phyloP scores from a whole-genome alignment of 2,113 vertebrate genomes.

The Laticauda colubrina region DNA sequence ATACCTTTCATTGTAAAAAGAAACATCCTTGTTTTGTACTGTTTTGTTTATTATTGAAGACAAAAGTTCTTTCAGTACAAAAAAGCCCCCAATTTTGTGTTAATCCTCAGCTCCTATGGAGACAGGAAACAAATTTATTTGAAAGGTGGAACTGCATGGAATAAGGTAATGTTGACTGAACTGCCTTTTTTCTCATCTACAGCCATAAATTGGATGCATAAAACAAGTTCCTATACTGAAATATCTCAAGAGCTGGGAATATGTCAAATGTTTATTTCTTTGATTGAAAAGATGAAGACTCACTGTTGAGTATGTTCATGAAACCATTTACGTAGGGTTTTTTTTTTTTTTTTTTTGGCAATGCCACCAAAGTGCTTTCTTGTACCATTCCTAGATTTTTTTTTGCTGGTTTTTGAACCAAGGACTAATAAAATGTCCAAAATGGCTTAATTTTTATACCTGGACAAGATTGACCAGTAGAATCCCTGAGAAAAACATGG shows the following conservation, averaged over 20 bases:
- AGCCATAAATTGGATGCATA: background rate
- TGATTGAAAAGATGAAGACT: background rate
- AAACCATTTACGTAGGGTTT: background rate
- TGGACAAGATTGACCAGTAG: background rate
- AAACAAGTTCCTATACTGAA: background rate
- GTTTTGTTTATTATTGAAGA: background rate
- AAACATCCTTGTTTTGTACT: background rate
- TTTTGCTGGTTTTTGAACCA: background rate
- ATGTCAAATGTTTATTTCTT: background rate
- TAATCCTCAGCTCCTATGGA: background rate
- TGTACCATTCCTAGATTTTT: background rate
- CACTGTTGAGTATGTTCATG: background rate
- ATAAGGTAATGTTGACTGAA: background rate
- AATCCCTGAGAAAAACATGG: background rate
- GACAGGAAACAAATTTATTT: background rate
- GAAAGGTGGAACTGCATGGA: background rate
- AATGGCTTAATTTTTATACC: background rate
- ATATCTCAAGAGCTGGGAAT: background rate
- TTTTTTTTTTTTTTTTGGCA: background rate
- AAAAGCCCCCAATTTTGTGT: background rate
- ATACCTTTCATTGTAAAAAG: background rate
- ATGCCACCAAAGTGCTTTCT: background rate
- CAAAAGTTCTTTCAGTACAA: background rate
- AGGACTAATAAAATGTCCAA: background rate
- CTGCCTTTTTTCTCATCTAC: background rate